Evolutionary conservation across 2,888 invertebrate species (phyloP), one percentile per base, ranked within the genome.

Genomic region (Camponotus fellah): DNA sequence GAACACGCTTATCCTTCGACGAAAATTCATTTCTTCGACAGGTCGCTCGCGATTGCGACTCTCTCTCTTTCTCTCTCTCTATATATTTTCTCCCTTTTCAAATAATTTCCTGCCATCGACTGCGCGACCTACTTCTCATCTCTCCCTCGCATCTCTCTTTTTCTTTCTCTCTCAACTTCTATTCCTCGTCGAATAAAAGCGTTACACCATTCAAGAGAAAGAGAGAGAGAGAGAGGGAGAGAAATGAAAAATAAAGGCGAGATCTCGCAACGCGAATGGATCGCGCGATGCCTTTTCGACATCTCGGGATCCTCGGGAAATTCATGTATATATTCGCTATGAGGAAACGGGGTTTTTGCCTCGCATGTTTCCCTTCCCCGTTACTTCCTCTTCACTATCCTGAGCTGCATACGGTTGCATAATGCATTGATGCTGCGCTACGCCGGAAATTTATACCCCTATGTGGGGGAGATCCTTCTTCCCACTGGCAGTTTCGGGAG

Each of bases 1-100:
- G 77, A 85, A 71, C 72, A 60, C 79, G 62, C 53, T 71, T 79
- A 71, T 58, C 64, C 60, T 85, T 80, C 84, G 69, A 26, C 83
- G 43, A 58, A 64, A 69, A 69, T 69, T 68, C 46, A 69, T 83
- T 43, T 64, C 80, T 83, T 58, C 46, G 66, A 58, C 56, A 37
- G 76, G 34, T 26, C 53, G 12, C 17, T 46, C 9, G 56, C 17
- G 21, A 34, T 60, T 12, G 69, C 68, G 40, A 66, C 72, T 79
- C 32, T 76, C 62, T 60, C 21, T 79, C 32, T 76, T 49, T 64
- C 26, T 14, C 14, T 60, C 26, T 68, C 49, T 32, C n/a, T 17
- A 14, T 69, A 71, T 77, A 69, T 69, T 79, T 79, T 77, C 58
- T 64, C 46, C 12, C 72, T 80, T 79, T 77, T 72, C 21, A 26